phyloP scores from a whole-genome alignment of 2,113 vertebrate species.

The Regulus satrapa region DNA sequence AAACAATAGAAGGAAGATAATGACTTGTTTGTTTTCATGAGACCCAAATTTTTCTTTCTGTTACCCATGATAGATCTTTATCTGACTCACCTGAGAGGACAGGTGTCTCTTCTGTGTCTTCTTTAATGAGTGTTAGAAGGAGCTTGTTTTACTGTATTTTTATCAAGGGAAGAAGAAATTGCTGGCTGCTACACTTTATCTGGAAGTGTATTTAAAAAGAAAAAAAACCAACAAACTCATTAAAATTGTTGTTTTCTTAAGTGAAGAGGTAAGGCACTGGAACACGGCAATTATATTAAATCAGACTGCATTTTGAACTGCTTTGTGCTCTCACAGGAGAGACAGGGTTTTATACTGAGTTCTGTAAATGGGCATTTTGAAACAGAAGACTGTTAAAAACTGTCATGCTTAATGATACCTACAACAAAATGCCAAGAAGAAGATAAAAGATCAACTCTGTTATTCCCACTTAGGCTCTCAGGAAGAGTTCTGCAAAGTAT shows the following conservation, averaged over 20 bases:
- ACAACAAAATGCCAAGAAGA: slow-evolving; percentile 37
- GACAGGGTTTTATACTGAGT: background rate
- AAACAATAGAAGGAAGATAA: background rate
- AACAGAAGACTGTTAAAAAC: slow-evolving; percentile 34
- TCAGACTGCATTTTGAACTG: slow-evolving; percentile 41
- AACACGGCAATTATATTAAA: slow-evolving; percentile 52
- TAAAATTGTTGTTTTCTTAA: slow-evolving; percentile 50
- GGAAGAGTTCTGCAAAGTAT: background rate
- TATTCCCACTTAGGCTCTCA: slow-evolving; percentile 36
- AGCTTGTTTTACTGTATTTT: background rate
- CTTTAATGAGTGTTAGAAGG: background rate
- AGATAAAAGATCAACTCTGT: slow-evolving; percentile 44
- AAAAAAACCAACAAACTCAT: slow-evolving; percentile 39
- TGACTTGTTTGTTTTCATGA: background rate
- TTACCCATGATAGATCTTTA: background rate
- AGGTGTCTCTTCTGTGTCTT: background rate
- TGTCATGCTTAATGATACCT: slow-evolving; percentile 53
- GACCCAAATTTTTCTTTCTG: background rate
- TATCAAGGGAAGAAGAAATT: slow-evolving; percentile 9
- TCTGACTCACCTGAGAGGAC: slow-evolving; percentile 1
- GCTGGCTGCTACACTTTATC: background rate
- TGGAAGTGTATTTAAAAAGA: slow-evolving; percentile 22
- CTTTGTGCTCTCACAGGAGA: slow-evolving; percentile 19
- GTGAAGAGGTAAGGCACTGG: slow-evolving; percentile 23
- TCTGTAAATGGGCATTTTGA: slow-evolving; percentile 37